Base-by-base conservation (phyloP, 2,113 vertebrate species). In the Benitochromis conjunctus region DNA sequence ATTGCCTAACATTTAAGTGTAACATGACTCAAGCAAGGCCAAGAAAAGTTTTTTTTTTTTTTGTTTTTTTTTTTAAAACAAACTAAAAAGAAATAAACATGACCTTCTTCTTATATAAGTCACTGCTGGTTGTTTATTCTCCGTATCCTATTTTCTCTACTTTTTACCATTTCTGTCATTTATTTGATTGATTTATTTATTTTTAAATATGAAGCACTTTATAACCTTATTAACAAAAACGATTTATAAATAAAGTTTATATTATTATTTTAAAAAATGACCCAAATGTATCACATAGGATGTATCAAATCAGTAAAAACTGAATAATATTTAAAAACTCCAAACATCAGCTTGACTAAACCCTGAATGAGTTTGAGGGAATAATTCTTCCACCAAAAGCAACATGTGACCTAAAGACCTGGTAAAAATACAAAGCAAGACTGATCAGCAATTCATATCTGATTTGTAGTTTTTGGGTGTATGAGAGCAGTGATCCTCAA, bases 351-450 rank as follows among this genome's bases (percentile, higher is more conserved):
- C 18, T 31, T 76, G 21, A 12, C 9, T 56, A 56, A 56, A 56
- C 19, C 54, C n/a, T 1, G 3, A 62, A 26, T 51, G 19, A 24
- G 4, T 31, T 54, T 2, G 24, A 85, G 19, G 43, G 19, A 19
- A 31, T n/a, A 79, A 36, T 29, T 81, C 51, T 90, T 86, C 88
- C 90, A 91, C 66, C 13, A 64, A 94, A 95, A 93, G 90, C 90
- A 94, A 94, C 91, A 92, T 82, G 43, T 26, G 56, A 5, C 54
- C 51, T 24, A 66, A 81, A 77, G 24, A 64, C 84, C 7, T 24
- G 3, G 21, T 86, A 58, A 82, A 85, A 80, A 88, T 21, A 84
- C 53, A 56, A 21, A 80, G 53, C 26, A 74, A 82, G 19, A 85
- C 21, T 46, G 77, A 83, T 64, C 36, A 74, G 19, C 29, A 74